Conservation (phyloP, 2,797 vertebrate species). For the Acipenser ruthenus region DNA sequence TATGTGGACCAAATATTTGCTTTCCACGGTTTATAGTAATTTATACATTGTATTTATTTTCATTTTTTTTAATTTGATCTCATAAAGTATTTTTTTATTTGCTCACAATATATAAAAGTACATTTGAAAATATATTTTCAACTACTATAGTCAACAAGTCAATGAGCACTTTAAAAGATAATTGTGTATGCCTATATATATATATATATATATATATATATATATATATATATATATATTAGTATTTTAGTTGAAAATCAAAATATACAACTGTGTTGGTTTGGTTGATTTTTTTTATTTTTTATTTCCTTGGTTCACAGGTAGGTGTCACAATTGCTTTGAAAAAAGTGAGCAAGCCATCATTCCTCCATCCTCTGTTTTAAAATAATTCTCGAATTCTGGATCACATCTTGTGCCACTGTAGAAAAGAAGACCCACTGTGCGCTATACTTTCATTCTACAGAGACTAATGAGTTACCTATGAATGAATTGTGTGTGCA, state of each 20-base stretch:
- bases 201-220: too few relatives aligned
- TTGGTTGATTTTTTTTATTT: constrained; percentile 37
- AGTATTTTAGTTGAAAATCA: constrained; percentile 20
- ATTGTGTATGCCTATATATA: too few relatives aligned
- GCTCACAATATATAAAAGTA: too few relatives aligned
- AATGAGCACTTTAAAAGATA: too few relatives aligned
- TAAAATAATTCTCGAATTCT: constrained; percentile 67
- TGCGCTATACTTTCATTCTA: constrained; percentile 57
- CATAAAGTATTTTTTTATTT: too few relatives aligned
- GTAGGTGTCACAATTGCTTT: constrained; percentile 99
- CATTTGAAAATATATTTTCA: too few relatives aligned
- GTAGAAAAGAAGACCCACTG: constrained; percentile 66
- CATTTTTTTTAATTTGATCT: too few relatives aligned
- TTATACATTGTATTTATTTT: too few relatives aligned
- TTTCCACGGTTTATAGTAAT: constrained; percentile 16
- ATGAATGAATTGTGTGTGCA: constrained; percentile 46
- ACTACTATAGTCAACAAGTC: too few relatives aligned
- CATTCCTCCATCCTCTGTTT: constrained; percentile 62
- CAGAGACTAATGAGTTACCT: constrained; percentile 46
- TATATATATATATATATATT: too few relatives aligned
- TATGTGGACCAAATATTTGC: constrained; percentile 29
- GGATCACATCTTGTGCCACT: constrained; percentile 78
- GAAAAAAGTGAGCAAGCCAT: constrained; percentile 77
- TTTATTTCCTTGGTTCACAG: constrained; percentile 83
- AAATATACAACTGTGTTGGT: constrained; percentile 13